A percentile compares a stretch with the other conserved stretches of the same genome.
These are phyloP conservation scores for Pachyseris speciosa DNA, from an alignment of 64 coral and sea anemone species.

Conservation along the genomic window DNA sequence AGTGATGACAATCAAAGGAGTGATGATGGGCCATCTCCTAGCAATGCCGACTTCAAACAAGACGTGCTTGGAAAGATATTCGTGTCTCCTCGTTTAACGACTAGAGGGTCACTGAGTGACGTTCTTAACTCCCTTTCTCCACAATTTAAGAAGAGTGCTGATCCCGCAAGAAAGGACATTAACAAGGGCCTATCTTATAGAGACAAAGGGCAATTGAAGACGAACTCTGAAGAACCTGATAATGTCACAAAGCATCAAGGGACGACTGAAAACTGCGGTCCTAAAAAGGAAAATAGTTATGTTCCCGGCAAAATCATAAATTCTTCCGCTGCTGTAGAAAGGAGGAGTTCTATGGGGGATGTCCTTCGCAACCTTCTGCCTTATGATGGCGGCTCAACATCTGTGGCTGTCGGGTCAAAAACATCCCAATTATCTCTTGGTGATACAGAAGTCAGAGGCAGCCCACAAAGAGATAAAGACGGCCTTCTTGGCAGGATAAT, in stretches of 20 bases:
- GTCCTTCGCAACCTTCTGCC: not conserved
- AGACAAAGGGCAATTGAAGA: not conserved
- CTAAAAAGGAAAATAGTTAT: not conserved
- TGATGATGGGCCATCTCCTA: not conserved
- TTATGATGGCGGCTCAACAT: not conserved
- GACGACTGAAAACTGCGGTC: not conserved
- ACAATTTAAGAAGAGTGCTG: not conserved
- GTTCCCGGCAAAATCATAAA: not conserved
- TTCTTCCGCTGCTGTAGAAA: not conserved
- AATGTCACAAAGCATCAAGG: not conserved
- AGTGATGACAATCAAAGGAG: not conserved
- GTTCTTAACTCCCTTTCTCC: not conserved
- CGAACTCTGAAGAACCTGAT: not conserved
- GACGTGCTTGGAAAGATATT: not conserved
- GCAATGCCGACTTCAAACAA: not conserved
- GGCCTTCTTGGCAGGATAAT: not conserved
- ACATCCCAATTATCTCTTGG: not conserved
- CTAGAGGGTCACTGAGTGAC: not conserved
- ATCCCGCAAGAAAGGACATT: not conserved
- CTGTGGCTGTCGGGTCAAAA: not conserved
- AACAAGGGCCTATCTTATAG: not conserved
- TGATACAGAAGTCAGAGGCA: not conserved
- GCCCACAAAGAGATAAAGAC: not conserved
- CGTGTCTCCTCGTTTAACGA: not conserved
- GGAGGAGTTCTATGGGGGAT: not conserved